Evolutionary conservation across 2,888 invertebrate species (phyloP).

Genomic region (Tetragonula carbonaria): DNA sequence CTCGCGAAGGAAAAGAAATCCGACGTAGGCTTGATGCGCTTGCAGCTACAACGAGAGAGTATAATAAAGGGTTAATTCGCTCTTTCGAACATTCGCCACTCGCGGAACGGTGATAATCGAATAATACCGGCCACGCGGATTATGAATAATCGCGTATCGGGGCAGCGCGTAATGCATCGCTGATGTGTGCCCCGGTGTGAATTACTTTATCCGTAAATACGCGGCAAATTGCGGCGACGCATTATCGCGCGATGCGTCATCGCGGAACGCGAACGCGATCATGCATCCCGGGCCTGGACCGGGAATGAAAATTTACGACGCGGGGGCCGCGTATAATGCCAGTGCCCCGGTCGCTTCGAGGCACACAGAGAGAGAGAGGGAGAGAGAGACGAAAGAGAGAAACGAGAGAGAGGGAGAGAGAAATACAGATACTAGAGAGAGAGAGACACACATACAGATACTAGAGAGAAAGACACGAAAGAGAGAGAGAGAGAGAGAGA

Average conservation of each 20-base stretch:
- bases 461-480: no score
- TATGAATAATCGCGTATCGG: slow-evolving; percentile 46
- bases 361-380: neutral
- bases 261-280: slow-evolving; percentile 37
- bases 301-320: slow-evolving; percentile 54
- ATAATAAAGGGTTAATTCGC: no score
- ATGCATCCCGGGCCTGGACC: slow-evolving; percentile 32
- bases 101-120: neutral
- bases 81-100: slow-evolving; percentile 4
- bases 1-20: no score
- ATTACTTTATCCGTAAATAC: slow-evolving; percentile 64
- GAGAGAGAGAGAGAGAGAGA: no score
- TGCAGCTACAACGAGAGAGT: no score
- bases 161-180: slow-evolving; percentile 35
- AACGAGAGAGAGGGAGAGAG: no score
- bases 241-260: slow-evolving; percentile 51
- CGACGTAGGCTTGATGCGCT: no score
- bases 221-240: slow-evolving; percentile 56
- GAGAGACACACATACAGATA: no score
- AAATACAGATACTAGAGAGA: no score
- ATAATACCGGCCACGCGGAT: slow-evolving; percentile 7
- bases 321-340: slow-evolving; percentile 33
- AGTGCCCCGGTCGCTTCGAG: neutral
- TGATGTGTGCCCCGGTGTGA: slow-evolving; percentile 47
- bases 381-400: no score